These are phyloP conservation scores for Gnatocerus cornutus DNA, from an alignment of 2,888 invertebrate species.

Conservation along the genomic window DNA sequence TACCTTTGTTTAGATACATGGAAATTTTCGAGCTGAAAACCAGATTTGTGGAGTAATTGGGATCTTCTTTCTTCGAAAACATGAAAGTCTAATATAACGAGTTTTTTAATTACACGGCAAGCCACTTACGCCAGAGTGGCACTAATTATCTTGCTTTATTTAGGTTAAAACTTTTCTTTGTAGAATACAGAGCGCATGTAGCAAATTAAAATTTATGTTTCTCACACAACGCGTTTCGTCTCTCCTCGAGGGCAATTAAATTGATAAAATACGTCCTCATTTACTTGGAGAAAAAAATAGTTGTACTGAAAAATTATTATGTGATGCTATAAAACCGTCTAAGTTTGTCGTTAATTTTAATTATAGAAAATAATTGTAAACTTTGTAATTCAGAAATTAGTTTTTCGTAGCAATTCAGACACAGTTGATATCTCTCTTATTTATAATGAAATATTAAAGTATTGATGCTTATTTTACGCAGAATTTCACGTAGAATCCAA, in stretches of 20 bases:
- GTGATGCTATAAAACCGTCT: not conserved
- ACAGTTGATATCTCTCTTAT: no score
- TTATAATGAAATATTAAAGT: no score
- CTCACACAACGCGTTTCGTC: constrained; percentile 33
- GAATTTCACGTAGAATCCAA: no score
- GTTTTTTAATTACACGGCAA: constrained; percentile 44
- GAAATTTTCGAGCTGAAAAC: no score
- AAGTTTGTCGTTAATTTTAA: not conserved
- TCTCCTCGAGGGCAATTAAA: constrained; percentile 24
- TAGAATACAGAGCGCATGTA: constrained; percentile 34
- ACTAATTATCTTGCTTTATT: constrained; percentile 39
- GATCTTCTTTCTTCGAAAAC: no score
- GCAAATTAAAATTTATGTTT: constrained; percentile 48
- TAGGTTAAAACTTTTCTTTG: constrained; percentile 44
- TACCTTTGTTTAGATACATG: constrained; percentile 7
- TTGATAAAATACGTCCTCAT: constrained; percentile 16
- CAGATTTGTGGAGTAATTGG: no score
- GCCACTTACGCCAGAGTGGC: constrained; percentile 39
- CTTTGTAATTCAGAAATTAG: no score
- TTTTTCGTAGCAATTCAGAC: no score
- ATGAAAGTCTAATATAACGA: constrained; percentile 5
- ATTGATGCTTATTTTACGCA: no score
- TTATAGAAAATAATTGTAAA: not conserved
- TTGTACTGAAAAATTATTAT: not conserved
- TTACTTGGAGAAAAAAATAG: constrained; percentile 22